phyloP scores from a whole-genome alignment of 2,888 invertebrate species.

The Philaethria dido region DNA sequence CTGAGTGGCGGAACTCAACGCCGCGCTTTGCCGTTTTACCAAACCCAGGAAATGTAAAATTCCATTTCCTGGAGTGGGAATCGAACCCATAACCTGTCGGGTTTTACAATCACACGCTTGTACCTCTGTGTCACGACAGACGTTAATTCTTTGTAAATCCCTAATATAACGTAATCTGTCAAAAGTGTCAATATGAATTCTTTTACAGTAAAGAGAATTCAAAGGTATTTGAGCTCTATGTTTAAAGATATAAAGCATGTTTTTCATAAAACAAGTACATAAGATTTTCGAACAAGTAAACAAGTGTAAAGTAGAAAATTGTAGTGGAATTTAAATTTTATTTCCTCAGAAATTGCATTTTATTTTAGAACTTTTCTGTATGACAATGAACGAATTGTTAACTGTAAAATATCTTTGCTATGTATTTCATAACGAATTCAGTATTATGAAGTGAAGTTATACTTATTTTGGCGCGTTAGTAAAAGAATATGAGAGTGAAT shows the following conservation, averaged over 20 bases:
- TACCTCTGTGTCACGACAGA: no score
- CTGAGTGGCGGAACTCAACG: no score
- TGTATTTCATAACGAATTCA: no score
- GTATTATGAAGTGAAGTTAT: no score
- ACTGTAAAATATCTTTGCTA: not conserved
- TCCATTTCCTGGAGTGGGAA: no score
- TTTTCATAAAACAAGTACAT: not conserved
- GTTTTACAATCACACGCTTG: no score
- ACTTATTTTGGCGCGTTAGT: no score
- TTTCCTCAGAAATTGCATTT: not conserved
- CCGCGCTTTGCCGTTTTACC: no score
- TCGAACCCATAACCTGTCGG: no score
- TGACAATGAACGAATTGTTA: not conserved
- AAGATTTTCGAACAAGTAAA: not conserved
- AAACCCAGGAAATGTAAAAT: no score
- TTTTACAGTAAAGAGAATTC: not conserved
- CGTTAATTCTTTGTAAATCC: no score
- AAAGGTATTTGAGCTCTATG: not conserved
- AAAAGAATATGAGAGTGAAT: no score
- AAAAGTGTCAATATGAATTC: constrained; percentile 6
- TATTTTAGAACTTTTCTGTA: not conserved
- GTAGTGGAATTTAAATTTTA: not conserved
- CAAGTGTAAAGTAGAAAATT: constrained; percentile 3
- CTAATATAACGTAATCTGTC: not conserved
- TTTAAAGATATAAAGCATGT: not conserved